Percentiles rank a stretch among this genome's conserved stretches.
phyloP scores from a whole-genome alignment of 2,113 vertebrate genomes.

The Orthonyx spaldingii region DNA sequence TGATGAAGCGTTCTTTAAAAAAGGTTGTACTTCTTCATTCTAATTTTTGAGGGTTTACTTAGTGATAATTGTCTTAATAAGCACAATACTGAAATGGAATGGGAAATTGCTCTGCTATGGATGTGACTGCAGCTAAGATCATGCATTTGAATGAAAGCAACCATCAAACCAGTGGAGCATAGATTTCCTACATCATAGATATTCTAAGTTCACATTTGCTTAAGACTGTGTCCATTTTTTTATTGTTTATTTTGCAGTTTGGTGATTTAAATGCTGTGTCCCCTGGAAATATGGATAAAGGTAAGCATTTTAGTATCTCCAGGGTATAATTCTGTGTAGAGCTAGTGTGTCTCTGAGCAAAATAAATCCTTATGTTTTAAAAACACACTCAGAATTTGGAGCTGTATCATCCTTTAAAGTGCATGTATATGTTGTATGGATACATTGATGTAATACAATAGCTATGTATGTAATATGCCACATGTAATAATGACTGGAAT shows the following conservation, averaged over 20 bases:
- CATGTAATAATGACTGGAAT: background rate
- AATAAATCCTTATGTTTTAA: background rate
- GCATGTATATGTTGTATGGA: background rate
- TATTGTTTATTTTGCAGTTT: constrained; percentile 75
- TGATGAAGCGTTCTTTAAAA: background rate
- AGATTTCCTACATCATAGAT: background rate
- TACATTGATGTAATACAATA: background rate
- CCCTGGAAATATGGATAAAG: constrained; percentile 84
- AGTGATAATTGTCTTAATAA: constrained; percentile 27
- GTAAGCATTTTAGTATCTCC: constrained; percentile 52
- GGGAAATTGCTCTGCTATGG: background rate
- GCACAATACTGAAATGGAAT: background rate
- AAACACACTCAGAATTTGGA: background rate
- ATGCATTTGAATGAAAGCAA: background rate
- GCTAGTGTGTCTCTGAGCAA: background rate
- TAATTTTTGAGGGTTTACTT: background rate
- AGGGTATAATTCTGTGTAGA: background rate
- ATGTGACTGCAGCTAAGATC: background rate
- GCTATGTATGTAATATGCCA: background rate
- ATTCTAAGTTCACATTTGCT: background rate
- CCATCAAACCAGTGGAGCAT: background rate
- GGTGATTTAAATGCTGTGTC: constrained; percentile 80
- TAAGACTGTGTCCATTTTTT: constrained; percentile 8
- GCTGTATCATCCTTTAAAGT: background rate
- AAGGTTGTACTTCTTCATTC: background rate